A percentile compares a stretch with the other conserved stretches of the same genome.
phyloP scores from a whole-genome alignment of 2,888 invertebrate species.

The Drosophila nr. perissopoda region DNA sequence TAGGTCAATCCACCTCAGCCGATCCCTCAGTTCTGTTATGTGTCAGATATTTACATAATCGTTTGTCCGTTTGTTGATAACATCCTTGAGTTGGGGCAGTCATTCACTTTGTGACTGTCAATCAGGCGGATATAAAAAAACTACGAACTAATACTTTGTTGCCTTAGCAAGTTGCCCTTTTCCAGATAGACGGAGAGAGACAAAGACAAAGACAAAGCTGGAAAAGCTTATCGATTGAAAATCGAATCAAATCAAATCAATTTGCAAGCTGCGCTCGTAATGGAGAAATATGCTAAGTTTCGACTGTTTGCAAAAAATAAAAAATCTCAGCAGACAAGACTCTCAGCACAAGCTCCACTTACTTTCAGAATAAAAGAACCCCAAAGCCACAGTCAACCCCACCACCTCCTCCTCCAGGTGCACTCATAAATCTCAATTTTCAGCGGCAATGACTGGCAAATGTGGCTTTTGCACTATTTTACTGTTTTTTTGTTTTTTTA shows the following conservation, averaged over 20 bases:
- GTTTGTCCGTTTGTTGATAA: slow-evolving; percentile 62
- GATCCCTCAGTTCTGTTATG: slow-evolving; percentile 19
- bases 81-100: slow-evolving; percentile 37
- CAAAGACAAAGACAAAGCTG: slow-evolving; percentile 2
- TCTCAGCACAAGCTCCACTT: slow-evolving; percentile 14
- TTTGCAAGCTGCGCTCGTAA: slow-evolving; percentile 71
- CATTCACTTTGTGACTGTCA: slow-evolving; percentile 62
- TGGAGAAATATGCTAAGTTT: slow-evolving; percentile 76
- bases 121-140: slow-evolving; percentile 47
- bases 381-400: background rate
- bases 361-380: background rate
- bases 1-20: background rate
- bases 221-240: slow-evolving; percentile 72
- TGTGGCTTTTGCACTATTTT: slow-evolving; percentile 43
- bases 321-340: slow-evolving; percentile 24
- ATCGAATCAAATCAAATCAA: slow-evolving; percentile 79
- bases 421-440: slow-evolving; percentile 78
- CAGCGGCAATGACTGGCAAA: slow-evolving; percentile 71
- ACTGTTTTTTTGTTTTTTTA: slow-evolving; percentile 27
- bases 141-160: slow-evolving; percentile 21
- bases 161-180: slow-evolving; percentile 18
- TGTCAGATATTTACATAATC: slow-evolving; percentile 69
- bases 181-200: background rate
- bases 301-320: slow-evolving; percentile 61
- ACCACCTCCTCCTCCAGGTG: slow-evolving; percentile 28